Percentiles rank a stretch among this genome's conserved stretches.
These are phyloP conservation scores for Drosophila nigromelanica DNA, from an alignment of 1,140 invertebrate species.

Conservation along the genomic window DNA sequence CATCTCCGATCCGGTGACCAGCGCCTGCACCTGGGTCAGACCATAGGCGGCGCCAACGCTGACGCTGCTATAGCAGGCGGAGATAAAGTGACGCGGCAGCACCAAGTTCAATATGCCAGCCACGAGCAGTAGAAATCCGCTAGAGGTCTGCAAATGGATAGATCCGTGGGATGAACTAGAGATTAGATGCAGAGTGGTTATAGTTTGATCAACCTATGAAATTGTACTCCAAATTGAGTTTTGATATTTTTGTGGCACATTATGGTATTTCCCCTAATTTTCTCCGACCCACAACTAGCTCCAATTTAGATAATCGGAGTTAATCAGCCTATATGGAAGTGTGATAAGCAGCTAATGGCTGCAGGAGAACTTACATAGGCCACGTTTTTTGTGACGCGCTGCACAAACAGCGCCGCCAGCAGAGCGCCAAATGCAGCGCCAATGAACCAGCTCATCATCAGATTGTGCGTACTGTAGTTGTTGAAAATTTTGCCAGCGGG, in stretches of 20 bases:
- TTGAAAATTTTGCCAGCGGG: slow-evolving; percentile 69
- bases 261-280: slow-evolving; percentile 1
- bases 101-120: slow-evolving; percentile 59
- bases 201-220: too few species aligned
- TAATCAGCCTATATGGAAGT: slow-evolving; percentile 45
- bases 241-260: too few species aligned
- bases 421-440: slow-evolving; percentile 63
- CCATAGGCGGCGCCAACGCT: slow-evolving; percentile 67
- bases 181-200: too few species aligned
- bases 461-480: slow-evolving; percentile 59
- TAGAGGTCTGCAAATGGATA: slow-evolving; percentile 51
- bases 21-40: slow-evolving; percentile 62
- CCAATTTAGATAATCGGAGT: slow-evolving; percentile 29
- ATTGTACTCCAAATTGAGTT: too few species aligned
- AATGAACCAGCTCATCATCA: slow-evolving; percentile 77
- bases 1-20: slow-evolving; percentile 67
- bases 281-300: not conserved
- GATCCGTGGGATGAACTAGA: too few species aligned
- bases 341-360: slow-evolving; percentile 41
- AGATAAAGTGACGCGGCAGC: slow-evolving; percentile 52
- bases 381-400: slow-evolving; percentile 75
- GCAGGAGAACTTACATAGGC: slow-evolving; percentile 70
- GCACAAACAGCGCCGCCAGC: slow-evolving; percentile 64
- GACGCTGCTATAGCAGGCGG: slow-evolving; percentile 70
- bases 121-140: slow-evolving; percentile 60